Base-by-base conservation (phyloP, 1,140 invertebrate species). In the Drosophila kanapiae region DNA sequence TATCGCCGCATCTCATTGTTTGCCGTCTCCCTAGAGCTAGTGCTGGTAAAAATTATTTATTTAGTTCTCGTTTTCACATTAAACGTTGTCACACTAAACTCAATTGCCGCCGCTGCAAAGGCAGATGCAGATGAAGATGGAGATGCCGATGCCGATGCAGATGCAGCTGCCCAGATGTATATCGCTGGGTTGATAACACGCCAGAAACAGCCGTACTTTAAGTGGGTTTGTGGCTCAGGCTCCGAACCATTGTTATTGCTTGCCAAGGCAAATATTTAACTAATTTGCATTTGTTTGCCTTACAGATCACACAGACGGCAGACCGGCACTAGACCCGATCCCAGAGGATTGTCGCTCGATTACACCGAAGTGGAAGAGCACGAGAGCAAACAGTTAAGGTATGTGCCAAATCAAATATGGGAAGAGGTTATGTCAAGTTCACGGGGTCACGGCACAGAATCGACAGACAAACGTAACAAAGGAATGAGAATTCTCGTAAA, bases 11-110 rank as follows among this genome's bases (percentile, higher is more conserved):
- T 87, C 84, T 87, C 69, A 87, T 87, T 87, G 83, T 87, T 80
- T 87, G 82, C 53, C 49, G 59, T 72, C 43, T 40, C 45, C 14
- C 7, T 54, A 0, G 1, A 13, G 49, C 16, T 18, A 29, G 16
- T 54, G 37, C 42, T 61, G 77, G 71, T 78, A 83, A 87, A 78
- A 88, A 87, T 87, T 87, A 87, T 87, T 87, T 87, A 87, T 87
- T 87, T 87, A 84, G 84, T 88, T 88, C 84, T 87, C 78, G 84
- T 87, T 87, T 87, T 88, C 84, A 87, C 84, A 82, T 87, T 88
- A 87, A 87, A 87, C 80, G 84, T 88, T 87, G 84, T 87, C 84
- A 87, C 84, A 87, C 84, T 87, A 88, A 87, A 88, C 84, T 78
- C 84, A 87, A 87, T 87, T 87, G 82, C 78, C 58, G 53, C 53